These are phyloP conservation scores for Corbicula japonica DNA, from an alignment of 2,888 invertebrate genomes.

Conservation along the genomic window DNA sequence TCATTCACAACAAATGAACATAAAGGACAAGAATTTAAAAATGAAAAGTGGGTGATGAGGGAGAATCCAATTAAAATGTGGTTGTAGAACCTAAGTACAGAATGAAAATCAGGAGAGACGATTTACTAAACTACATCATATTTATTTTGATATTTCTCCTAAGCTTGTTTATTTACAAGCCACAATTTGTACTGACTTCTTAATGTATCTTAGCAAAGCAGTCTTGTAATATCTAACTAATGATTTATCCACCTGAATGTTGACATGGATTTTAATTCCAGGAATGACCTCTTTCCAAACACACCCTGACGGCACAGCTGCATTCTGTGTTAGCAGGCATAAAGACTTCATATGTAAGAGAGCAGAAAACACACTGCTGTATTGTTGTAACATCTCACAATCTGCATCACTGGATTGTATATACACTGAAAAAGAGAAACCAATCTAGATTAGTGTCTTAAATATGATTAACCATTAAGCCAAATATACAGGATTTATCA, in stretches of 20 bases:
- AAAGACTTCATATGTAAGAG: conserved; percentile 10
- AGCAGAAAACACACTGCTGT: conserved; percentile 14
- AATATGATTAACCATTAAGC: too few relatives aligned
- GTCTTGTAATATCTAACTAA: too few relatives aligned
- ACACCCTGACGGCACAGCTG: conserved; percentile 13
- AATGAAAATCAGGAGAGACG: too few relatives aligned
- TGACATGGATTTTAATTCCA: conserved; percentile 17
- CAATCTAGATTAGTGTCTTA: too few relatives aligned
- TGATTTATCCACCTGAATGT: conserved; percentile 15
- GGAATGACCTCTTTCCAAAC: conserved; percentile 2
- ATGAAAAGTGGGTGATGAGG: too few relatives aligned
- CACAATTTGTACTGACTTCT: background rate
- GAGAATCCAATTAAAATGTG: too few relatives aligned
- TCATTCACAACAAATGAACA: too few relatives aligned
- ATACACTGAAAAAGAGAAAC: conserved; percentile 44
- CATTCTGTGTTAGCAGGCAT: background rate
- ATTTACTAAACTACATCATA: background rate
- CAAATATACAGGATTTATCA: too few relatives aligned
- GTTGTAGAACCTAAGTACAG: too few relatives aligned
- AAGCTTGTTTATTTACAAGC: background rate
- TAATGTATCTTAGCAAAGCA: background rate
- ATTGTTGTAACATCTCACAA: conserved; percentile 20
- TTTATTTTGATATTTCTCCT: background rate
- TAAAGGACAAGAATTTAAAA: too few relatives aligned
- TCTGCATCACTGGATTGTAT: conserved; percentile 4